Evolutionary conservation across 2,113 vertebrate species (phyloP).

Genomic region (Gallinago undulata): DNA sequence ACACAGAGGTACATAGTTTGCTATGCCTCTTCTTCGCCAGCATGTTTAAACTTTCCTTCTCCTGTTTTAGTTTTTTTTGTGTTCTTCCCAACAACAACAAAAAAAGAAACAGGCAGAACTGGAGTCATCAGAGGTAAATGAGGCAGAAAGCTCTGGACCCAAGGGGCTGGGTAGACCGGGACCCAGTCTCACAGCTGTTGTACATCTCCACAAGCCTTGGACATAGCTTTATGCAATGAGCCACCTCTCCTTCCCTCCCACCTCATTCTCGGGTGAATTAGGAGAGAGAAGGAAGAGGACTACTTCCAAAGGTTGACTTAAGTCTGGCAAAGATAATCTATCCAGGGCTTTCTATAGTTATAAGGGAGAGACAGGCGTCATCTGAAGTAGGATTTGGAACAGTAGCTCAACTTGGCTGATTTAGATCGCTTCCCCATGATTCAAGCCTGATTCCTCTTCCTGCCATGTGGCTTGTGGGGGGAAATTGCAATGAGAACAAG

Average conservation of each 20-base stretch:
- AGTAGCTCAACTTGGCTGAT: neutral
- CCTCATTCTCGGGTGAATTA: accelerated
- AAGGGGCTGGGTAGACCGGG: neutral
- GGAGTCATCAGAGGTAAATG: neutral
- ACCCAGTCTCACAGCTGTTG: neutral
- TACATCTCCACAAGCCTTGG: neutral
- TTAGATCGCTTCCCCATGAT: neutral
- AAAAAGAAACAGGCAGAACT: neutral
- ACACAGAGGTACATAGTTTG: neutral
- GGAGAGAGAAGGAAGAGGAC: neutral
- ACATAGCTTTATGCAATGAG: neutral
- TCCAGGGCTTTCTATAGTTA: neutral
- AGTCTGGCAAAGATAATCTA: neutral
- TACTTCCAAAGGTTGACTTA: neutral
- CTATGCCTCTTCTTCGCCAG: neutral
- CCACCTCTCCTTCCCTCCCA: neutral
- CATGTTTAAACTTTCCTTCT: neutral
- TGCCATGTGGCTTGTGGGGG: neutral
- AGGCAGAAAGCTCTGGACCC: neutral
- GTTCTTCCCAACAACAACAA: neutral
- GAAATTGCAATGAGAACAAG: neutral
- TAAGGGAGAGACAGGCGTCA: neutral
- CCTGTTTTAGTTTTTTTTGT: neutral
- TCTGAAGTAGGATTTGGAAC: neutral
- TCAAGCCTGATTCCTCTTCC: neutral